Evolutionary conservation across 2,797 vertebrate genomes (phyloP).

Genomic region (Myiotriccus ornatus): DNA sequence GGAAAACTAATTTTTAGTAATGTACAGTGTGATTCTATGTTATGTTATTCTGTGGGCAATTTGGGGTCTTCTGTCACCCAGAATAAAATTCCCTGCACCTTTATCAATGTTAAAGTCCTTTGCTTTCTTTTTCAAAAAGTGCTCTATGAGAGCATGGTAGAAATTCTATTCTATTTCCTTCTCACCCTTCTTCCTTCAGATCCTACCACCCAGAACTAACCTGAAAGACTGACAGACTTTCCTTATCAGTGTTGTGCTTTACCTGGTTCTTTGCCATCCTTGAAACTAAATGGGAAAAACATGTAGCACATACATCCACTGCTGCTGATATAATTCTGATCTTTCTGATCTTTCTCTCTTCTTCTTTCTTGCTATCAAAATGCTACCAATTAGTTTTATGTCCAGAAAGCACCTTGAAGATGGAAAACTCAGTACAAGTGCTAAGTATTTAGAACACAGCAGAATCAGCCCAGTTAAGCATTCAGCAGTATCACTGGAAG

Average conservation of each 20-base stretch:
- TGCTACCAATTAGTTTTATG: not conserved
- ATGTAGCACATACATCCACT: not conserved
- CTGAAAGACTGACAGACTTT: not conserved
- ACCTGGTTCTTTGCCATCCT: not conserved
- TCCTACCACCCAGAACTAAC: not conserved
- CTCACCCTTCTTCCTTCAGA: not conserved
- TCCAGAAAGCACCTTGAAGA: not conserved
- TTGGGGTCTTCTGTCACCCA: not conserved
- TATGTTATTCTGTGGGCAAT: not conserved
- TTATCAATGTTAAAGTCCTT: not conserved
- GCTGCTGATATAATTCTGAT: not conserved
- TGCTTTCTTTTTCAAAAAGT: not conserved
- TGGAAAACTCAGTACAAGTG: not conserved
- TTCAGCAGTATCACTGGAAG: not conserved
- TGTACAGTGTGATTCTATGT: not conserved
- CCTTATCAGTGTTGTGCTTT: not conserved
- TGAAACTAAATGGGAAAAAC: not conserved
- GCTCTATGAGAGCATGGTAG: not conserved
- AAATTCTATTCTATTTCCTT: conserved; percentile 2
- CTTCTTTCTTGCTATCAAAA: conserved; percentile 4
- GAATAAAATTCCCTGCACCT: not conserved
- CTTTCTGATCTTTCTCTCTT: not conserved
- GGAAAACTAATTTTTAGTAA: not conserved
- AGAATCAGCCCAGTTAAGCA: not conserved
- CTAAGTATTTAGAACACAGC: not conserved